A percentile compares a stretch with the other conserved stretches of the same genome.
These are phyloP conservation scores for Pogoniulus pusillus DNA, from an alignment of 2,797 vertebrate species.

Conservation along the genomic window DNA sequence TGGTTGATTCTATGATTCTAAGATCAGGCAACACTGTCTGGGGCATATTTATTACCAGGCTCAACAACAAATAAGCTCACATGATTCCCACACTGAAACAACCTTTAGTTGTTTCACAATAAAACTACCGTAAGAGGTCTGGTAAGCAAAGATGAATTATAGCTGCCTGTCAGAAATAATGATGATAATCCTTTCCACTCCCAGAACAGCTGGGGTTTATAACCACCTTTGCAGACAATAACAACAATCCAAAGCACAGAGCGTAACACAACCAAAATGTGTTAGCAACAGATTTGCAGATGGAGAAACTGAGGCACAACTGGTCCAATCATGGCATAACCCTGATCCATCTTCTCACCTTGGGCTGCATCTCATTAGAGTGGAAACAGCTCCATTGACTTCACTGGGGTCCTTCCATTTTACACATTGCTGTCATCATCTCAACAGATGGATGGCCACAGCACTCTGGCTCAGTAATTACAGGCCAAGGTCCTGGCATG, in stretches of 20 bases:
- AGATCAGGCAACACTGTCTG: constrained; percentile 33
- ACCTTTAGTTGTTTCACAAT: constrained; percentile 51
- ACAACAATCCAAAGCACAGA: background rate
- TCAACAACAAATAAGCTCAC: constrained; percentile 48
- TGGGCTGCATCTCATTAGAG: background rate
- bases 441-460: background rate
- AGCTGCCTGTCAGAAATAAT: constrained; percentile 58
- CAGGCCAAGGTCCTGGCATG: background rate
- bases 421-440: background rate
- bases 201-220: background rate
- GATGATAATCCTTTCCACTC: constrained; percentile 51
- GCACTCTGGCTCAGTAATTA: background rate
- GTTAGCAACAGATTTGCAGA: background rate
- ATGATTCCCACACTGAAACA: constrained; percentile 15
- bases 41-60: constrained; percentile 43
- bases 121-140: constrained; percentile 48
- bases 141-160: constrained; percentile 52
- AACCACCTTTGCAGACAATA: constrained; percentile 3
- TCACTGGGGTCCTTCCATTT: background rate
- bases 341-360: background rate
- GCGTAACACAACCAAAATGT: accelerated
- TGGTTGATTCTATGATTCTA: too few species aligned
- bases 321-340: accelerated
- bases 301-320: constrained; percentile 18
- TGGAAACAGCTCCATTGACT: background rate